Conservation (phyloP, 2,888 invertebrate genomes). For the Troglohyphantes excavatus region DNA sequence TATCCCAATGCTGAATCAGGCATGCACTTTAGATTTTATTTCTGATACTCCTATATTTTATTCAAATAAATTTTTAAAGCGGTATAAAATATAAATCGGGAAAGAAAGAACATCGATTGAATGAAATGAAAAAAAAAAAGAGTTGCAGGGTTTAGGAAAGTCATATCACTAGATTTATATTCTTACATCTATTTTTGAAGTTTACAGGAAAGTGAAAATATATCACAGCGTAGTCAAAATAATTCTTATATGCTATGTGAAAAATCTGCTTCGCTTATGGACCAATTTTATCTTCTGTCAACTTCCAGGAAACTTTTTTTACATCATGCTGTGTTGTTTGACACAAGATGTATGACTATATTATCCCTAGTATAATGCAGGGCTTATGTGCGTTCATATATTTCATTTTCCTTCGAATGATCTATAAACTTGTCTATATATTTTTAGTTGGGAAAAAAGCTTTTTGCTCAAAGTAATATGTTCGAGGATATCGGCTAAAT, state of each 20-base stretch:
- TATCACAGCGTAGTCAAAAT: neutral
- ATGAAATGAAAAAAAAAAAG: no score
- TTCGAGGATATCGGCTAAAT: no score
- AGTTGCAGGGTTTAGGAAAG: neutral
- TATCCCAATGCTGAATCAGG: no score
- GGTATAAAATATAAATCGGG: no score
- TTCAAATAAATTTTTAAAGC: no score
- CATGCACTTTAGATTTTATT: no score
- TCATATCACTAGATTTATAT: neutral
- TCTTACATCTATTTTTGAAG: neutral
- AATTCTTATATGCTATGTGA: neutral
- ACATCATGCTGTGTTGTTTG: neutral
- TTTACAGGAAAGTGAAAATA: neutral
- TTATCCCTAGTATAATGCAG: neutral
- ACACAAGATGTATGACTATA: neutral
- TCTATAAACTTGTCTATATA: neutral
- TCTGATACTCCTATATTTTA: no score
- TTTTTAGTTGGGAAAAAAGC: no score
- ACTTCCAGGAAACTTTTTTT: neutral
- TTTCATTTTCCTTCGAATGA: neutral
- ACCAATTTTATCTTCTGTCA: slow-evolving; percentile 1
- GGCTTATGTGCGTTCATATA: neutral
- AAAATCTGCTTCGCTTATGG: neutral
- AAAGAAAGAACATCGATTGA: no score
- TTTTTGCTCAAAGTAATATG: no score